These are phyloP conservation scores for Pogonomyrmex californicus DNA, from an alignment of 1,140 invertebrate species.

Conservation along the genomic window DNA sequence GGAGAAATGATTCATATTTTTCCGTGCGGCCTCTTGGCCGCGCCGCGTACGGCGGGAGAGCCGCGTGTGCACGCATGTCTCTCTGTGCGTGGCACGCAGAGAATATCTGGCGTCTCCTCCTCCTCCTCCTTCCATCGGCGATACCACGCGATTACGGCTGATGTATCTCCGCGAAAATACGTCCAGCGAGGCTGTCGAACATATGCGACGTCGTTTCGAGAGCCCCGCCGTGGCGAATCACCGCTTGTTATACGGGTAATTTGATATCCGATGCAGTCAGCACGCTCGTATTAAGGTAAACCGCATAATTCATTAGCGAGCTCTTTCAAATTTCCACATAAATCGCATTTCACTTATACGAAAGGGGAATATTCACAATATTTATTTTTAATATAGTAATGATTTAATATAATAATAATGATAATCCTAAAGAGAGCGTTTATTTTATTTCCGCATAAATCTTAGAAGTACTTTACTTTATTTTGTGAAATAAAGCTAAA, in stretches of 20 bases:
- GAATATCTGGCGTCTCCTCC: constrained; percentile 22
- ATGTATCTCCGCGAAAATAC: constrained; percentile 37
- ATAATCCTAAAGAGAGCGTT: no score
- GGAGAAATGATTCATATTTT: constrained; percentile 72
- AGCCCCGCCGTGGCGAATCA: neutral
- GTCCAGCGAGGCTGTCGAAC: constrained; percentile 35
- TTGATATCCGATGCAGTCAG: constrained; percentile 2
- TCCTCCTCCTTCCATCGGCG: neutral
- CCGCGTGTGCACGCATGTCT: neutral
- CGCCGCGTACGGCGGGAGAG: neutral
- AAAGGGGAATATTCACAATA: neutral
- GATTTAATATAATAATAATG: neutral
- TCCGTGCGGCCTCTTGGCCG: constrained; percentile 20
- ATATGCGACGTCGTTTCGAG: constrained; percentile 47
- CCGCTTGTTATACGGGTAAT: constrained; percentile 16
- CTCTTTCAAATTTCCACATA: neutral
- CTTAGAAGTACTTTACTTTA: neutral
- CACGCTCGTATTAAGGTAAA: neutral
- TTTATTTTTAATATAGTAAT: neutral
- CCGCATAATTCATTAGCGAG: neutral
- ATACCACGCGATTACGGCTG: constrained; percentile 29
- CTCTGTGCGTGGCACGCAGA: neutral
- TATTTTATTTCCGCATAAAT: neutral
- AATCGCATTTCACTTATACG: neutral
- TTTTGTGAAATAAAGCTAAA: neutral